Evolutionary conservation across 2,888 invertebrate genomes (phyloP).

Genomic region (Carterocephalus palaemon): DNA sequence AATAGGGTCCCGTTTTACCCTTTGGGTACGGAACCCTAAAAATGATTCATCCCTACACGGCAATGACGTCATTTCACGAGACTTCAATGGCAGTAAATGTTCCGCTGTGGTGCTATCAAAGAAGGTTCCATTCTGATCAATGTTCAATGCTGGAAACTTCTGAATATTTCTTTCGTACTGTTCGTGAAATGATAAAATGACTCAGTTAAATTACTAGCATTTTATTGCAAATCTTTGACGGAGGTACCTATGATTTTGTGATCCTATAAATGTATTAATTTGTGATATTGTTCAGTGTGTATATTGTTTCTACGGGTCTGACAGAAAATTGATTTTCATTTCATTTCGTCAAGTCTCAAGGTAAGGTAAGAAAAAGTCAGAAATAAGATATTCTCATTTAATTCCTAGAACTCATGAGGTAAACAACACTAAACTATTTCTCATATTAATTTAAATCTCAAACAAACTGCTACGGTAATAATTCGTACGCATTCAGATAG

Average conservation of each 20-base stretch:
- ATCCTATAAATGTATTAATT: neutral
- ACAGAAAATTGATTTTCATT: too few relatives aligned
- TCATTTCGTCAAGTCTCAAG: too few relatives aligned
- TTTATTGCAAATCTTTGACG: neutral
- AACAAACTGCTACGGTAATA: constrained; percentile 43
- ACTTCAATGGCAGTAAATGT: too few relatives aligned
- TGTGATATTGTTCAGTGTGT: neutral
- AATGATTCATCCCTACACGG: too few relatives aligned
- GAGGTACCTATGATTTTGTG: neutral
- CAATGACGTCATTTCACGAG: too few relatives aligned
- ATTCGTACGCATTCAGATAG: constrained; percentile 42
- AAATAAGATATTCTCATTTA: constrained; percentile 69
- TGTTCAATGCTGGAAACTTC: too few relatives aligned
- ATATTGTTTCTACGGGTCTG: constrained; percentile 13
- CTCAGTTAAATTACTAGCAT: neutral
- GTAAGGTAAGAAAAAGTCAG: constrained; percentile 42
- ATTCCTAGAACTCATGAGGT: constrained; percentile 78
- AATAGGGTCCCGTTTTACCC: too few relatives aligned
- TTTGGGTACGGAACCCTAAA: too few relatives aligned
- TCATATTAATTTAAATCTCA: constrained; percentile 63
- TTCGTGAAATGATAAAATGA: too few relatives aligned
- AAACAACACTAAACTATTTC: constrained; percentile 74
- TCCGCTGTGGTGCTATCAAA: too few relatives aligned
- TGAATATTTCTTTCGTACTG: too few relatives aligned
- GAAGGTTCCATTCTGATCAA: too few relatives aligned